Base-by-base conservation (phyloP, 2,888 invertebrate species). In the Lycophotia porphyrea region DNA sequence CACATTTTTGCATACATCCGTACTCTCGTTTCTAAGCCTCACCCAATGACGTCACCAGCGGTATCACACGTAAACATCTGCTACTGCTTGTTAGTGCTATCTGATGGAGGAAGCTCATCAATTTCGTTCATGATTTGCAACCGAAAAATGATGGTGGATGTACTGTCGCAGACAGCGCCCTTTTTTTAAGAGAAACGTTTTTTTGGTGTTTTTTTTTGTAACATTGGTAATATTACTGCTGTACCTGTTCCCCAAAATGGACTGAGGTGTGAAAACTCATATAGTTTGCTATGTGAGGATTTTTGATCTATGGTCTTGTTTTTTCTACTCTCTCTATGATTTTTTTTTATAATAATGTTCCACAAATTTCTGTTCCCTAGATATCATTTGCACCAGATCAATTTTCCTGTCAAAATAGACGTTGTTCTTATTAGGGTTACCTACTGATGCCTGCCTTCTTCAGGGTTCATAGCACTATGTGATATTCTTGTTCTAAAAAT, bases 41-140 rank as follows among this genome's bases (percentile, higher is more conserved):
- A 64, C 87, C 87, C 76, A 74, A 21, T 88, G 87, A 88, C 87
- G 83, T 87, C 87, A 87, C 52, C 0, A 0, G 1, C 11, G 34
- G 11, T 88, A 88, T 88, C 89, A 70, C 88, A 88, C 88, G 87
- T 81, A 76, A 79, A 31, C 75, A 89, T 89, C 88, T 71, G 89
- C 88, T 89, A 89, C 88, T 68, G 88, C 89, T 89, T 87, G 88
- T 88, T 88, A 88, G 88, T 81, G 69, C n/a, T 88, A 88, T 88
- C 88, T 69, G 88, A 88, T 88, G 78, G 77, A 36, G 78, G 74
- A 76, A 78, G 55, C 85, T 88, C 88, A 88, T 88, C 88, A 88
- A 88, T 88, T 88, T 86, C 86, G 86, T 80, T 88, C 85, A 85
- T 88, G 88, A 87, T 88, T 88, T 87, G 88, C 88, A 87, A 86